These are phyloP conservation scores for Microplitis manilae DNA, from an alignment of 2,888 invertebrate species.

Conservation along the genomic window DNA sequence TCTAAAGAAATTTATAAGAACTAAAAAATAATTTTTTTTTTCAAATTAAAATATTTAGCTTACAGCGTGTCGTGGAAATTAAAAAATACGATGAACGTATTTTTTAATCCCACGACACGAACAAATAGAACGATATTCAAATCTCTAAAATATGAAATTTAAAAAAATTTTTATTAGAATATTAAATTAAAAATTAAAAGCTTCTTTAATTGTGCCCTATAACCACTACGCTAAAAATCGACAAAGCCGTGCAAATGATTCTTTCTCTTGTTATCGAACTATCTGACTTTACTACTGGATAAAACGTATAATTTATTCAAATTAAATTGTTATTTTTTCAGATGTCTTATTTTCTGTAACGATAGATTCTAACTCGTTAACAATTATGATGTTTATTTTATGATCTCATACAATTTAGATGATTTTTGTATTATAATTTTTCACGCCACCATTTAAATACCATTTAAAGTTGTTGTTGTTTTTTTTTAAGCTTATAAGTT, in stretches of 20 bases:
- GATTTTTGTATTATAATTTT: background rate
- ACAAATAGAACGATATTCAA: constrained; percentile 8
- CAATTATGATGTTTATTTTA: background rate
- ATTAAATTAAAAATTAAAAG: background rate
- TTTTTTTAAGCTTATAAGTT: background rate
- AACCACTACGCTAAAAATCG: constrained; percentile 8
- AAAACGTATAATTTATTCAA: background rate
- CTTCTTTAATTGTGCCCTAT: constrained; percentile 4
- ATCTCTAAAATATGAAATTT: background rate
- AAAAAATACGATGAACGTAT: constrained; percentile 45
- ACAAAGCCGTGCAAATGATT: background rate
- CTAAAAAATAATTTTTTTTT: too few species aligned
- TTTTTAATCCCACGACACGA: constrained; percentile 51
- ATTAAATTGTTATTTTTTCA: too few species aligned
- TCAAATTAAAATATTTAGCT: background rate
- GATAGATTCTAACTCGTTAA: background rate
- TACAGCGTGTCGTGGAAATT: constrained; percentile 50
- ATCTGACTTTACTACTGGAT: background rate
- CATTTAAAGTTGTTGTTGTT: background rate
- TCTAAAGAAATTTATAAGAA: too few species aligned
- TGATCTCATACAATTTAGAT: background rate
- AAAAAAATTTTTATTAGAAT: background rate
- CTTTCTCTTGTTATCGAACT: background rate
- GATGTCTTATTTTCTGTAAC: background rate
- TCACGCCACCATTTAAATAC: background rate